These are phyloP conservation scores for Papilio demoleus DNA, from an alignment of 2,888 invertebrate genomes.

Conservation along the genomic window DNA sequence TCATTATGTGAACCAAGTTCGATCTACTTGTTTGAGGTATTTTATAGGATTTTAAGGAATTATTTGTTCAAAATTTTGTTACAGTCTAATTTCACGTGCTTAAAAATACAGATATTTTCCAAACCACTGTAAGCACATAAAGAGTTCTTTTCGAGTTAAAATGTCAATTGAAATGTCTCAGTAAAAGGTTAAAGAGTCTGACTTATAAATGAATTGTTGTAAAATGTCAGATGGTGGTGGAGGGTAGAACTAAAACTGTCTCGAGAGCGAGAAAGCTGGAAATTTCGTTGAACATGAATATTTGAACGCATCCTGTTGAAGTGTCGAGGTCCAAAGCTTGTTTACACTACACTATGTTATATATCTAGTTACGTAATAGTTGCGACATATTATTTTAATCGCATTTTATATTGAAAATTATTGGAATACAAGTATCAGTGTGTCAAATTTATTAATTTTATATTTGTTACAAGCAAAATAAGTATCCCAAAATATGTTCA, in stretches of 20 bases:
- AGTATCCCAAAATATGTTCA: too few species aligned
- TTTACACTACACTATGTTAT: constrained; percentile 36
- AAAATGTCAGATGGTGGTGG: constrained; percentile 3
- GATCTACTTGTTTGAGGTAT: not conserved
- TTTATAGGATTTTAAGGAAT: not conserved
- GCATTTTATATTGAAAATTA: not conserved
- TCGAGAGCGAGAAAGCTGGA: constrained; percentile 62
- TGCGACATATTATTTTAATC: not conserved
- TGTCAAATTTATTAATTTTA: not conserved
- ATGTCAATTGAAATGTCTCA: not conserved
- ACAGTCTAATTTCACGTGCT: not conserved
- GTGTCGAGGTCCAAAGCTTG: constrained; percentile 56
- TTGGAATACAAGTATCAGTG: not conserved
- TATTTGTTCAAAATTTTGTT: not conserved
- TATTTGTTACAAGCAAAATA: not conserved
- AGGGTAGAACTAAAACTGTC: constrained; percentile 54
- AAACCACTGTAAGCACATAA: not conserved
- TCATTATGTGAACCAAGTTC: not conserved
- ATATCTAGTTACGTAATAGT: constrained; percentile 27
- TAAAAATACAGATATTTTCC: not conserved
- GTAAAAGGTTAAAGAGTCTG: not conserved
- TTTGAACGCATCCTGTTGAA: constrained; percentile 63
- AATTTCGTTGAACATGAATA: constrained; percentile 72
- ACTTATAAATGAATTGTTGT: not conserved
- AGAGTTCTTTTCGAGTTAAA: not conserved